Evolutionary conservation across 2,113 vertebrate species (phyloP).

Genomic region (Paedocypris sp.): DNA sequence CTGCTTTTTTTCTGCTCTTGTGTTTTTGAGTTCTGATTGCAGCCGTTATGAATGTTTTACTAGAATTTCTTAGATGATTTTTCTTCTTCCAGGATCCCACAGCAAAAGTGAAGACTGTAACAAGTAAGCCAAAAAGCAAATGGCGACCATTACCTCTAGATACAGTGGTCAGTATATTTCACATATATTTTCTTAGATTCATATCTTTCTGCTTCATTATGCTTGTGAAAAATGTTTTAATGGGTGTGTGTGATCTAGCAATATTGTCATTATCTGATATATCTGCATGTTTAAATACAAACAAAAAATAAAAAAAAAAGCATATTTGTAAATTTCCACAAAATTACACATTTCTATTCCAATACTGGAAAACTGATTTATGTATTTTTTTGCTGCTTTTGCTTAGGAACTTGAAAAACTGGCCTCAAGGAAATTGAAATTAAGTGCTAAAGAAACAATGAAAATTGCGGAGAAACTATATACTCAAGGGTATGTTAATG

Average conservation of each 20-base stretch:
- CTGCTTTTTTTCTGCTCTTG: neutral
- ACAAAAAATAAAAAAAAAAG: neutral
- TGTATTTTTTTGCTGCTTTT: no score
- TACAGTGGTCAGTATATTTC: slow-evolving; percentile 78
- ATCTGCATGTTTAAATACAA: neutral
- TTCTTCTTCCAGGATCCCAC: slow-evolving; percentile 71
- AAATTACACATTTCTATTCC: no score
- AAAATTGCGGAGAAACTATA: slow-evolving; percentile 93
- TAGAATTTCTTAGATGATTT: neutral
- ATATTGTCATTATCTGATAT: no score
- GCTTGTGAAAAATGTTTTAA: no score
- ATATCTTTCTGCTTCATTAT: no score
- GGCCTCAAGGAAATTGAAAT: slow-evolving; percentile 85
- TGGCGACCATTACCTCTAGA: slow-evolving; percentile 93
- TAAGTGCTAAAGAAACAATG: slow-evolving; percentile 94
- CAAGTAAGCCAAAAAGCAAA: slow-evolving; percentile 90
- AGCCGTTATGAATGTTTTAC: no score
- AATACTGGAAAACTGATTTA: no score
- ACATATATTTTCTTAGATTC: neutral
- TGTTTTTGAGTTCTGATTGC: no score
- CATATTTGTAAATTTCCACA: neutral
- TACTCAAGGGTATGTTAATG: slow-evolving; percentile 76
- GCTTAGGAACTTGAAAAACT: slow-evolving; percentile 88
- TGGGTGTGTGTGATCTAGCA: no score
- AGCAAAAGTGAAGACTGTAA: slow-evolving; percentile 80